Base-by-base conservation (phyloP, 92 coral and sea anemone species). In the Heliopora coerulea region DNA sequence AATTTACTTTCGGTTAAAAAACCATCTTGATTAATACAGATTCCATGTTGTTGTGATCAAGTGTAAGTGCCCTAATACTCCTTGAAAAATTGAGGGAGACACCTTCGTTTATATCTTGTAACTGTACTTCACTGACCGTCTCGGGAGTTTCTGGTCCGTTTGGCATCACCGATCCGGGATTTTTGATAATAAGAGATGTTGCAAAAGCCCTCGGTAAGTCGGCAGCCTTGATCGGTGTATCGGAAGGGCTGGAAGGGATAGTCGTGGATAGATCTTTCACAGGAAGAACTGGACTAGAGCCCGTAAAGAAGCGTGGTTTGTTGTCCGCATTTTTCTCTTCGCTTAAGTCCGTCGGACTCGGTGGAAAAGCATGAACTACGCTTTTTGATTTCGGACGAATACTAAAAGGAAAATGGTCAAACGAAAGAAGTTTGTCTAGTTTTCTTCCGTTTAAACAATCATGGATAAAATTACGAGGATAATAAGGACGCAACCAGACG, bases 371-470 rank as follows among this genome's bases (percentile, higher is more conserved):
- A 26, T 70, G 77, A 24, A 70, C 52, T 35, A 68, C 3, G 12
- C 23, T 5, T n/a, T 70, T 70, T 0, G 77, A 21, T 25, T 54
- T 70, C 0, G 42, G 77, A 23, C 77, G 77, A 54, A 70, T 31
- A 37, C 77, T 70, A 37, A 54, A 67, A 70, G 29, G 54, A 39
- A 40, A 1, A 5, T 49, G 30, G 35, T 17, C 1, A 12, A 59
- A 3, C 12, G 1, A 59, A 59, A 13, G 42, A 24, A 26, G 59
- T 23, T 50, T 23, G 26, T 50, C n/a, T n/a, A n/a, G n/a, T n/a
- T n/a, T n/a, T n/a, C n/a, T n/a, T n/a, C n/a, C n/a, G n/a, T n/a
- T n/a, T n/a, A n/a, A n/a, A n/a, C n/a, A n/a, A n/a, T n/a, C n/a
- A n/a, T n/a, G n/a, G n/a, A n/a, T n/a, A n/a, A n/a, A n/a, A n/a